phyloP scores from a whole-genome alignment of 2,888 invertebrate species.

The Cheilosia scutellata region DNA sequence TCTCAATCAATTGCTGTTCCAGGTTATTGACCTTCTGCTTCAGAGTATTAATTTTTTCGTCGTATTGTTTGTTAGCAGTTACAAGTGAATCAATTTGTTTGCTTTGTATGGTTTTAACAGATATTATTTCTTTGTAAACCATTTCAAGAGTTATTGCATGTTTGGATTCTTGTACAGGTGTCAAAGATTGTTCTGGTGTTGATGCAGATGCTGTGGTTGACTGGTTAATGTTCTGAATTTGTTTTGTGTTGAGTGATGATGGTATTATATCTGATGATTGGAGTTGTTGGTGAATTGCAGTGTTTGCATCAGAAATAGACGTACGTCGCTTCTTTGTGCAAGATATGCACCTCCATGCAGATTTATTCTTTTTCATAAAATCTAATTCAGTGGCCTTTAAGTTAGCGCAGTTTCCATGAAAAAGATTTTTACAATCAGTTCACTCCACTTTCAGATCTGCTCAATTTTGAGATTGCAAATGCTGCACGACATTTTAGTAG shows the following conservation, averaged over 20 bases:
- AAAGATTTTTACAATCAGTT: constrained; percentile 4
- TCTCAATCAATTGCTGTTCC: constrained; percentile 5
- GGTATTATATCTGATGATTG: neutral
- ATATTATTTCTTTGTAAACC: constrained; percentile 4
- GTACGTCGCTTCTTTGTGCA: constrained; percentile 1
- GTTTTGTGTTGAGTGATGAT: neutral
- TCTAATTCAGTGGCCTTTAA: constrained; percentile 4
- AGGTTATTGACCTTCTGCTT: constrained; percentile 21
- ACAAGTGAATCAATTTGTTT: constrained; percentile 2
- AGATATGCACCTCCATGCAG: neutral
- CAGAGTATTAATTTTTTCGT: constrained; percentile 9
- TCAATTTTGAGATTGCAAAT: neutral
- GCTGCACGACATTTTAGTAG: neutral
- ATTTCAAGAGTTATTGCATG: constrained; percentile 12
- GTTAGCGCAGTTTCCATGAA: constrained; percentile 24
- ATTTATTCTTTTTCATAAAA: constrained; percentile 11
- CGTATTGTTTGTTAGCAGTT: constrained; percentile 1
- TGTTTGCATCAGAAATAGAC: neutral
- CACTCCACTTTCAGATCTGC: constrained; percentile 1
- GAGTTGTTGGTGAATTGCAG: neutral
- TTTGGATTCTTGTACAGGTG: neutral
- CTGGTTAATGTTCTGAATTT: neutral
- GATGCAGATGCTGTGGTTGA: neutral
- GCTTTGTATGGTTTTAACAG: constrained; percentile 1
- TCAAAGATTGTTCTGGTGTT: constrained; percentile 8